Evolutionary conservation across 2,888 invertebrate genomes (phyloP), one percentile per base, ranked within the genome.

Genomic region (Catonia carolina): DNA sequence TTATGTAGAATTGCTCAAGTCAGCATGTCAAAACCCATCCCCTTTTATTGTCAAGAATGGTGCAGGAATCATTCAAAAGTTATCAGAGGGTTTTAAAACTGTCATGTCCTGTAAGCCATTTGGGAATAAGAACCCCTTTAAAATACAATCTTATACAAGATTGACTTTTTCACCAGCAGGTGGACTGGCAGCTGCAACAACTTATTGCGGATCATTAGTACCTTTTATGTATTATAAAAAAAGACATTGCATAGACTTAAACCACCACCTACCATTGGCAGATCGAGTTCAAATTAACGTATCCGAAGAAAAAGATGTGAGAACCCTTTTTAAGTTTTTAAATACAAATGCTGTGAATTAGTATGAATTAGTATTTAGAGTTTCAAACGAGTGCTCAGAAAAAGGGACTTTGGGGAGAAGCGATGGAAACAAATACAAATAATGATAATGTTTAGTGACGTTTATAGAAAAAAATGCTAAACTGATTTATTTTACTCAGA

Each of bases 11-110:
- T 31, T 51, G 12, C 33, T 56, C 8, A 18, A 22, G 10, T 10
- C 50, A 15, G 49, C 55, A 55, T 27, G 56, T 22, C 17, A 41
- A 18, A 50, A 50, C 14, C 56, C 51, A n/a, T 47, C 41, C 20
- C 33, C 50, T 4, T 56, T 56, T 27, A 22, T 56, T 15, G 15
- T 42, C 10, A 56, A 50, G 33, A 56, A 51, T 22, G 56, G 56
- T 31, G 50, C 41, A 17, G 50, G 50, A 18, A 12, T 56, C 27
- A 31, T 51, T n/a, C 20, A 35, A 31, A 56, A 41, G 15, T 50
- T 41, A 50, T 50, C 31, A 15, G 23, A 31, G 56, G 4, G 56
- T 10, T 56, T 50, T 15, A 23, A 56, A 15, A 42, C 22, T 15
- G 33, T 50, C 3, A 27, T 33, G 14, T 42, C n/a, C n/a, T n/a